Conservation (phyloP, 1,140 invertebrate species). For the Mya arenaria region DNA sequence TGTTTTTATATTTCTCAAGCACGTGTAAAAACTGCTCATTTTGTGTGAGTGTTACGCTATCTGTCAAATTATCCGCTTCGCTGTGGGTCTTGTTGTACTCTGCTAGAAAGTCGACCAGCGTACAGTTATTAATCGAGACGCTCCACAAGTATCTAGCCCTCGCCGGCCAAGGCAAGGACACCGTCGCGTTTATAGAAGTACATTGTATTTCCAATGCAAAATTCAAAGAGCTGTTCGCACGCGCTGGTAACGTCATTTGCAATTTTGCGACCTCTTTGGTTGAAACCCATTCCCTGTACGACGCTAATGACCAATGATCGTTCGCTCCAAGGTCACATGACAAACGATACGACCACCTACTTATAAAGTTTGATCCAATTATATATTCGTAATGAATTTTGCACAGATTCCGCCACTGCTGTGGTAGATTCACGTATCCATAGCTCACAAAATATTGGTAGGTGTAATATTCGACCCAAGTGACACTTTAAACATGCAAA, state of each 20-base stretch:
- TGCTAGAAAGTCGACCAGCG: conserved; percentile 30
- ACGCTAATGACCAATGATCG: conserved; percentile 34
- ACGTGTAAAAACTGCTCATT: conserved; percentile 10
- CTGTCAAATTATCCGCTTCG: conserved; percentile 47
- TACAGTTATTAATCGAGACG: conserved; percentile 36
- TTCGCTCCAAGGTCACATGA: conserved; percentile 37
- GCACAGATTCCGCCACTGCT: conserved; percentile 1
- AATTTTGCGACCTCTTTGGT: conserved; percentile 22
- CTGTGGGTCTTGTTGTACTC: conserved; percentile 32
- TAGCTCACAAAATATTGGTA: no score
- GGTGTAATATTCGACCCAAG: no score
- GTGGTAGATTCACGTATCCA: no score
- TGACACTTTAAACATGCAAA: no score
- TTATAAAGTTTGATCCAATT: conserved; percentile 32
- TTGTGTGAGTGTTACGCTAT: neutral
- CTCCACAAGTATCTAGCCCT: conserved; percentile 38
- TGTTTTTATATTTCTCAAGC: conserved; percentile 21
- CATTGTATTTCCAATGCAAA: conserved; percentile 38
- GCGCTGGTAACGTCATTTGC: neutral
- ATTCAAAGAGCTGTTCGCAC: neutral
- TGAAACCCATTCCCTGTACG: conserved; percentile 50
- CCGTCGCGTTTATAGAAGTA: neutral
- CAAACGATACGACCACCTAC: conserved; percentile 8
- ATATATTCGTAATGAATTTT: conserved; percentile 4
- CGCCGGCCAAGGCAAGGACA: conserved; percentile 56